These are phyloP conservation scores for Datnioides undecimradiatus DNA, from an alignment of 2,113 vertebrate genomes.

Conservation along the genomic window DNA sequence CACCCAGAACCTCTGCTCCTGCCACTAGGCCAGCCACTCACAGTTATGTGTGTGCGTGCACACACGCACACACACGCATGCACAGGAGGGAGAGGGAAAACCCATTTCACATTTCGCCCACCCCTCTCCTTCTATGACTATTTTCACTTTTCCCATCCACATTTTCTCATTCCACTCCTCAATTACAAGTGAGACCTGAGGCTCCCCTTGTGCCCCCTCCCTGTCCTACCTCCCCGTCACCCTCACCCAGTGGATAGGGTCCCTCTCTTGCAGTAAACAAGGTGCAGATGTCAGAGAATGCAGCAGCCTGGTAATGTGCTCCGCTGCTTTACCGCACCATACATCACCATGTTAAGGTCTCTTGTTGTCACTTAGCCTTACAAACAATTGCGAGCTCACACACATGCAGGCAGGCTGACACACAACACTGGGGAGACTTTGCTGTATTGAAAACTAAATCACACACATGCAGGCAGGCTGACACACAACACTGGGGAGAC, in stretches of 20 bases:
- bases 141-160: conserved; percentile 55
- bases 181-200: conserved; percentile 62
- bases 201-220: conserved; percentile 14
- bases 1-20: conserved; percentile 30
- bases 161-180: conserved; percentile 71
- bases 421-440: conserved; percentile 16
- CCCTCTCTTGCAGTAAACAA: conserved; percentile 57
- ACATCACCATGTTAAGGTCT: conserved; percentile 28
- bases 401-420: conserved; percentile 2
- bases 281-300: conserved; percentile 53
- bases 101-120: conserved; percentile 40
- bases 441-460: conserved; percentile 55
- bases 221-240: neutral
- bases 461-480: conserved; percentile 2
- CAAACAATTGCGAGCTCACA: conserved; percentile 15
- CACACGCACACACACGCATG: conserved; percentile 1
- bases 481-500: conserved; percentile 21
- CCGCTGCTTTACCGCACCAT: conserved; percentile 17
- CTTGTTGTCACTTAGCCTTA: conserved; percentile 36
- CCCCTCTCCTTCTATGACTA: conserved; percentile 29
- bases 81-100: neutral
- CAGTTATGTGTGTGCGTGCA: too few relatives aligned
- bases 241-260: conserved; percentile 20
- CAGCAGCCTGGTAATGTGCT: conserved; percentile 39
- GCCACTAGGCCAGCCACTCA: neutral